Base-by-base conservation (phyloP, 2,113 vertebrate species). In the Cairina moschata region DNA sequence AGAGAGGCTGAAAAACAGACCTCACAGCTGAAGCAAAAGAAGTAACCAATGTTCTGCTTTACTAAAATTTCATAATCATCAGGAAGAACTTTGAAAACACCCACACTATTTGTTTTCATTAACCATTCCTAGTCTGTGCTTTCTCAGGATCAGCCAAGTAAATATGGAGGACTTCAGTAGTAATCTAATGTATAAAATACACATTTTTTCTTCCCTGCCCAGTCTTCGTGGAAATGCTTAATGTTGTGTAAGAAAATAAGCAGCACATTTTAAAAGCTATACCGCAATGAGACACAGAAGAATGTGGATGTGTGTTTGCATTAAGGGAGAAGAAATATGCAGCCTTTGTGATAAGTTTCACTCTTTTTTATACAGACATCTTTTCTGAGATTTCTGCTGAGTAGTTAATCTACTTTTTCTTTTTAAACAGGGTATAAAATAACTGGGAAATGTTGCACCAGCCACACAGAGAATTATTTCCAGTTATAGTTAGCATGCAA, bases 261-360 rank as follows among this genome's bases (percentile, higher is more conserved):
- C 62, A 91, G 65, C 42, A 60, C 7, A 50, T 72, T 97, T 96
- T 79, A 63, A 81, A 96, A 94, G 22, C 69, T 36, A 8, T 15
- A 38, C n/a, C 80, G 42, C 26, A 71, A 8, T 29, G 36, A 77
- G 62, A 75, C 56, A 84, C 44, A 90, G 68, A 95, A 46, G 68
- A 91, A 66, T n/a, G 14, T 10, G 58, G 83, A 84, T 82, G 29
- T 50, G n/a, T 74, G 52, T 83, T 80, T 82, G 42, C n/a, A 55
- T 80, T 93, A 52, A 71, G 13, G 60, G 80, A 95, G 63, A 13
- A 93, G 34, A 96, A 95, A 79, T 74, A 95, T 59, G 80, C 66
- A 90, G 88, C n/a, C 32, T 80, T 76, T 90, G 91, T 91, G 95
- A 62, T 93, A 90, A 84, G 76, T 90, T 72, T 75, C 55, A 76